Evolutionary conservation across 2,113 vertebrate species (phyloP).

Genomic region (Malurus cyaneus): DNA sequence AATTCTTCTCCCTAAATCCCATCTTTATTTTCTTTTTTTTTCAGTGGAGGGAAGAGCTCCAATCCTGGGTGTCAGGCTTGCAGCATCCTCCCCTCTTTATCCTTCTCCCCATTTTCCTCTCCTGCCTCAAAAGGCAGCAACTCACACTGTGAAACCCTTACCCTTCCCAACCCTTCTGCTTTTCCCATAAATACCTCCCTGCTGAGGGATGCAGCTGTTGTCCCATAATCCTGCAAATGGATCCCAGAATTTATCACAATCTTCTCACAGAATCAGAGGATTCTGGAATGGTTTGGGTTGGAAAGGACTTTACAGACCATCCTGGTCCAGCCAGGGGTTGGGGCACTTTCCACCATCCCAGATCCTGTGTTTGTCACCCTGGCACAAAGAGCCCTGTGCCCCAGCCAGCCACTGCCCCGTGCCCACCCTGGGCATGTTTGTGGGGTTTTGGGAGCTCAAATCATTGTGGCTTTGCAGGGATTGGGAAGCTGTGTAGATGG

Average conservation of each 20-base stretch:
- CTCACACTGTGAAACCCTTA: background rate
- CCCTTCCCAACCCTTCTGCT: background rate
- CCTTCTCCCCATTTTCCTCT: background rate
- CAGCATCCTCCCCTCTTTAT: background rate
- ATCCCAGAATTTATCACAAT: fast-evolving
- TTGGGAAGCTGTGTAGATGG: fast-evolving
- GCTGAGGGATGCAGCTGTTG: fast-evolving
- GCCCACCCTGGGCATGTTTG: background rate
- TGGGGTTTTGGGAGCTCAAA: background rate
- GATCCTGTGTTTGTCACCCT: background rate
- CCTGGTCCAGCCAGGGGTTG: background rate
- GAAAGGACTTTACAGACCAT: background rate
- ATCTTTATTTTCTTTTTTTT: background rate
- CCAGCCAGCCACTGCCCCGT: fast-evolving
- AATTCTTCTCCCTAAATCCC: background rate
- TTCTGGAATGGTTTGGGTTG: background rate
- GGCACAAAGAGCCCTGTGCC: background rate
- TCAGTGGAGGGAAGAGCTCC: background rate
- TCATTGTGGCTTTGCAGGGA: background rate
- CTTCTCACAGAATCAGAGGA: fast-evolving
- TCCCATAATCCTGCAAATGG: fast-evolving
- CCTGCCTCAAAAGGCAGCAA: background rate
- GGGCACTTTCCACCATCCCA: background rate
- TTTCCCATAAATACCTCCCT: fast-evolving
- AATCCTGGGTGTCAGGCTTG: background rate